phyloP scores from a whole-genome alignment of 2,888 invertebrate species.

The Heteromyza rotundicornis region DNA sequence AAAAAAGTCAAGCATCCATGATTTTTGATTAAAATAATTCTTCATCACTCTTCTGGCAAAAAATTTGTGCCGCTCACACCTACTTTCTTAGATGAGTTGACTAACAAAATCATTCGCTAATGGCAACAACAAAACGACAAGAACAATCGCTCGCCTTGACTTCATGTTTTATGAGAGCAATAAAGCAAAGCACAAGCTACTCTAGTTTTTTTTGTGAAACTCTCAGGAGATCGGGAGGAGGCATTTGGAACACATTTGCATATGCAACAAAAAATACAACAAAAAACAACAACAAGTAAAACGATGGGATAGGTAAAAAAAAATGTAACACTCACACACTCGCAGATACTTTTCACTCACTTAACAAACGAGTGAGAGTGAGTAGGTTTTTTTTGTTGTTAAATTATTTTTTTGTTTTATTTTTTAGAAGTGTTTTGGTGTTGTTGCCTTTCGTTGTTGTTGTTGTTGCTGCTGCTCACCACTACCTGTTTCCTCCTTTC shows the following conservation, averaged over 20 bases:
- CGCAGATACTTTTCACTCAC: too few relatives aligned
- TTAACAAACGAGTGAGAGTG: conserved; percentile 16
- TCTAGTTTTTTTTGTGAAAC: conserved; percentile 12
- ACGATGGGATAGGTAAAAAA: conserved; percentile 20
- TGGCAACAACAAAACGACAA: not conserved
- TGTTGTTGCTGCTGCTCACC: not conserved
- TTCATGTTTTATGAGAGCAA: not conserved
- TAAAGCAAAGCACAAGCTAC: not conserved
- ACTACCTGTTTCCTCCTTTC: not conserved
- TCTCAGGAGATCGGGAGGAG: too few relatives aligned
- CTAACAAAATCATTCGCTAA: not conserved
- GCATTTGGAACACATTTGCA: conserved; percentile 9
- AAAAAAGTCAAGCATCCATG: too few relatives aligned
- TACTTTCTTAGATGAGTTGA: not conserved
- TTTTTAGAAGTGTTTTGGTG: not conserved
- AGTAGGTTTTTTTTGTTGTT: too few relatives aligned
- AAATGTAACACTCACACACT: not conserved
- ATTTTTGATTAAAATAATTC: too few relatives aligned
- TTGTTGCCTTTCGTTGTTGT: not conserved
- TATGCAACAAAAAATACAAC: conserved; percentile 25
- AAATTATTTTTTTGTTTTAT: not conserved
- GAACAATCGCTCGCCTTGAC: not conserved
- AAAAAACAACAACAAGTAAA: conserved; percentile 26
- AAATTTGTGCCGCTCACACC: too few relatives aligned
- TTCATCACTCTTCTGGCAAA: too few relatives aligned